Base-by-base conservation (phyloP, 1,140 invertebrate species). In the Apis dorsata region DNA sequence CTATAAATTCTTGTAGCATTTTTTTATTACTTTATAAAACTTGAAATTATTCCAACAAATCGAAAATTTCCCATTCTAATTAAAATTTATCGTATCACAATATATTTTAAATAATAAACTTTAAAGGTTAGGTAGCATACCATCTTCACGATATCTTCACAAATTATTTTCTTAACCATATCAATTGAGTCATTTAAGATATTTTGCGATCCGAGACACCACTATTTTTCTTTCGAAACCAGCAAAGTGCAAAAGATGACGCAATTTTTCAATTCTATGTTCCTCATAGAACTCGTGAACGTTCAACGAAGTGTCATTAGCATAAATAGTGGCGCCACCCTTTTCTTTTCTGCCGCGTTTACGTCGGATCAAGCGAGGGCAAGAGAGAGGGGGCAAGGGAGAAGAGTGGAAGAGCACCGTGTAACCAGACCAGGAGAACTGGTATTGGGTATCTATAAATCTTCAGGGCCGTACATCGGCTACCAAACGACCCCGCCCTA, bases 401-500 rank as follows among this genome's bases (percentile, higher is more conserved):
- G 34, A 44, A 7, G 34, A 44, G 34, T 44, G 34, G 34, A 44
- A 44, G 74, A 80, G 75, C 68, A 74, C 51, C 76, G 62, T 77
- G 79, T 87, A 88, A 85, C 83, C 86, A 77, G 83, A 68, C 51
- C 57, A 55, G 55, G 49, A 74, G 66, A 86, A 86, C 87, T 86
- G 87, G 88, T 87, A 89, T 90, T 77, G 88, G 76, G 85, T 89
- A 83, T 90, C 88, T 82, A 91, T 91, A 91, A 91, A 91, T 91
- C 90, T 89, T 91, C 81, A 89, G 88, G 86, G 90, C 87, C 80
- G 90, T 89, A 87, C 71, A 79, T 86, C 88, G 84, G 89, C 90
- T 90, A 91, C 90, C 89, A 91, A 90, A 88, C 90, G 85, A 86
- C 90, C 89, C 90, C 90, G 90, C 90, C 90, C 90, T 90, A 91